Base-by-base conservation (phyloP, 2,113 vertebrate species). In the Tupaia chinensis region DNA sequence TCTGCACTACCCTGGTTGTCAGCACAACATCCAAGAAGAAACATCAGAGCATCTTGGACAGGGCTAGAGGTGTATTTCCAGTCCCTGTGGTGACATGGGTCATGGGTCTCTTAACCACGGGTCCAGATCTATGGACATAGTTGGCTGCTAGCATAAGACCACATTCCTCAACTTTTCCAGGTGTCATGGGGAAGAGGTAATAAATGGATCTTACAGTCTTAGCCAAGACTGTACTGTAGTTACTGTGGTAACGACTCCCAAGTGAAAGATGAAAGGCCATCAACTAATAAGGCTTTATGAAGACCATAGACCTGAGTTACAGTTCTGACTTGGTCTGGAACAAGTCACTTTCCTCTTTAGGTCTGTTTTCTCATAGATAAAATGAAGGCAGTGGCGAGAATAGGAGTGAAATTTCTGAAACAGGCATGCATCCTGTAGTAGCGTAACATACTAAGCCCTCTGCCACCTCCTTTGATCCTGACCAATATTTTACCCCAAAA, bases 401-500 rank as follows among this genome's bases (percentile, higher is more conserved):
- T 20, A 25, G 54, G 5, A 44, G 34, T 32, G 7, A 9, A 54
- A 61, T 60, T 53, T 83, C 69, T 44, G 34, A 63, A 72, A 56
- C 4, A 60, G 63, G 84, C 5, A 53, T 1, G 11, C 0, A 29
- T 4, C 15, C 14, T 6, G 0, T 9, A 17, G 2, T 17, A 56
- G 60, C 77, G 20, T n/a, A 72, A 82, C 80, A 70, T 27, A 25
- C 11, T 15, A 29, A 70, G 22, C 15, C 54, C 34, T 91, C 7
- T 29, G 44, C 20, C 9, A 15, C 34, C 20, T 91, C 16, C 44
- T 44, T 5, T 44, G 44, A 58, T 1, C 2, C 32, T 29, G 29
- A 34, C 15, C 44, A 73, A 89, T 20, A 68, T 56, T 53, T 77
- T 32, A 16, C n/a, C 44, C 16, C 56, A 65, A 86, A 95, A 44